A percentile compares a stretch with the other conserved stretches of the same genome.
Conservation (phyloP, 2,797 vertebrate species). For the Ceryle rudis region DNA sequence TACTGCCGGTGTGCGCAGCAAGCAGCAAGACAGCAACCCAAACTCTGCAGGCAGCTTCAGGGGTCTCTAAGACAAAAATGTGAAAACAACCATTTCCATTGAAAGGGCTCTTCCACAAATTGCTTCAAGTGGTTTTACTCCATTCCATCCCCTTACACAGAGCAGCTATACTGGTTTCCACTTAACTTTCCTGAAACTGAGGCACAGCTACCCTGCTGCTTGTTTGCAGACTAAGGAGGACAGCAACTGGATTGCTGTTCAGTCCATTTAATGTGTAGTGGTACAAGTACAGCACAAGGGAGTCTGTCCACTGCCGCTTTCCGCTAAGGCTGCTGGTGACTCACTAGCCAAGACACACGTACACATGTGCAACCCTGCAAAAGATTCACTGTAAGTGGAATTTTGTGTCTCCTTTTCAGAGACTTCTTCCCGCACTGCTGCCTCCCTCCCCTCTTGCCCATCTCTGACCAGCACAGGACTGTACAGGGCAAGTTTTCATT, state of each 20-base stretch:
- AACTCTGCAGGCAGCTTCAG: neutral
- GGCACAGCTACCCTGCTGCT: rapidly evolving
- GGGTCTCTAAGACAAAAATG: neutral
- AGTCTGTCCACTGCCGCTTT: neutral
- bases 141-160: neutral
- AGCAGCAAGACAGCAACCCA: neutral
- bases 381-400: rapidly evolving
- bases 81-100: neutral
- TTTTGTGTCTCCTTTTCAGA: neutral
- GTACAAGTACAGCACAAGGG: neutral
- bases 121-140: neutral
- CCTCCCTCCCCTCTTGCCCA: rapidly evolving
- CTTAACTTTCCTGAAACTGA: neutral
- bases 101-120: neutral
- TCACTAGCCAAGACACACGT: neutral
- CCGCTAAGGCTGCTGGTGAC: neutral
- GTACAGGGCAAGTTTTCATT: neutral
- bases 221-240: neutral
- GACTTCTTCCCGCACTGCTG: neutral
- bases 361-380: rapidly evolving
- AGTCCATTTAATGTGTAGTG: rapidly evolving
- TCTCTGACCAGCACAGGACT: neutral
- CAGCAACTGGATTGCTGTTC: neutral
- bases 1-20: neutral
- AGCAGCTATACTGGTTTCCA: neutral